phyloP scores from a whole-genome alignment of 2,888 invertebrate genomes.

The Venusia cambrica region DNA sequence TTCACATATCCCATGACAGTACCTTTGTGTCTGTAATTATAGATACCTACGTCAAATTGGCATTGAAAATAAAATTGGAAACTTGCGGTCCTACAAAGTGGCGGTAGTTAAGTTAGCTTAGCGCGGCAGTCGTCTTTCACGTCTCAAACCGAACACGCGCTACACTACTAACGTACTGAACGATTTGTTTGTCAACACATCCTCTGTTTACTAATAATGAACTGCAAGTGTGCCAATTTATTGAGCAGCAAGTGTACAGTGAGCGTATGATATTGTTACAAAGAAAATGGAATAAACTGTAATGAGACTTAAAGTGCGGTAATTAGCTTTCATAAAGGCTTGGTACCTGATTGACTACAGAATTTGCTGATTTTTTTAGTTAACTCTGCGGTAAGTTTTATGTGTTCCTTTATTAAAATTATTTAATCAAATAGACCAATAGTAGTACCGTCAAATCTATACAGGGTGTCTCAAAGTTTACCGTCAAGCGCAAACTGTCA shows the following conservation, averaged over 20 bases:
- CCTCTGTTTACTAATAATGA: slow-evolving; percentile 37
- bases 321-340: too few species aligned
- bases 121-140: slow-evolving; percentile 14
- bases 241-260: slow-evolving; percentile 33
- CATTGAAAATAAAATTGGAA: not conserved
- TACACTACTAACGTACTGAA: slow-evolving; percentile 3
- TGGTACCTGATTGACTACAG: too few species aligned
- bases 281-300: not conserved
- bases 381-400: too few species aligned
- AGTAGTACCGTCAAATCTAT: too few species aligned
- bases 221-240: slow-evolving; percentile 33
- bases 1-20: too few species aligned
- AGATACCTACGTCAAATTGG: too few species aligned
- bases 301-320: not conserved
- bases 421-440: too few species aligned
- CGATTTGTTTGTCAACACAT: slow-evolving; percentile 26
- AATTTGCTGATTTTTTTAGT: too few species aligned
- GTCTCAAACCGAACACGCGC: slow-evolving; percentile 2
- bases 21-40: too few species aligned
- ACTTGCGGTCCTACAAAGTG: not conserved
- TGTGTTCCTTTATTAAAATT: too few species aligned
- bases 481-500: too few species aligned
- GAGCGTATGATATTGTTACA: not conserved
- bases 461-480: too few species aligned
- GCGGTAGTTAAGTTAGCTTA: not conserved